A percentile compares a stretch with the other conserved stretches of the same genome.
Conservation (phyloP, 2,113 vertebrate species). For the Lonchura striata region DNA sequence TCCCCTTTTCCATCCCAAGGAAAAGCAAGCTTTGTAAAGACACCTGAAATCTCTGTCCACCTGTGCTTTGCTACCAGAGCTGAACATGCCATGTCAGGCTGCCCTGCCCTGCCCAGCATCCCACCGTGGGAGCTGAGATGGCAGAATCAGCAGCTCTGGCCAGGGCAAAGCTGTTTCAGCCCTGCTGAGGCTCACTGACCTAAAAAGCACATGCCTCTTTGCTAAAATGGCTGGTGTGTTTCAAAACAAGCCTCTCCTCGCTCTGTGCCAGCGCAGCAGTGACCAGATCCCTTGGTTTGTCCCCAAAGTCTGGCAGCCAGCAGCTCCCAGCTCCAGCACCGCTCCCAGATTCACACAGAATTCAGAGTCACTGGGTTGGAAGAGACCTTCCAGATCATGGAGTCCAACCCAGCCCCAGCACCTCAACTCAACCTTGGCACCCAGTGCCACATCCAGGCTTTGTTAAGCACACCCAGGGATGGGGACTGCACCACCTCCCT, state of each 20-base stretch:
- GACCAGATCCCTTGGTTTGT: not conserved
- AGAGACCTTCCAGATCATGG: not conserved
- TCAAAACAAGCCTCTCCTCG: not conserved
- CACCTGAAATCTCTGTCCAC: not conserved
- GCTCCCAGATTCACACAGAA: not conserved
- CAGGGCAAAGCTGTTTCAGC: not conserved
- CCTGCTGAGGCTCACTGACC: not conserved
- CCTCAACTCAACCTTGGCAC: not conserved
- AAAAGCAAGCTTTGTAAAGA: not conserved
- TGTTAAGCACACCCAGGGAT: not conserved
- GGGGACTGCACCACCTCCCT: not conserved
- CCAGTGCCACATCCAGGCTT: not conserved
- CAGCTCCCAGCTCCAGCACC: accelerated
- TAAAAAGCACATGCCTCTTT: accelerated
- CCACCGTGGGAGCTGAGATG: not conserved
- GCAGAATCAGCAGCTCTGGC: not conserved
- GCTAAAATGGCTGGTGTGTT: not conserved
- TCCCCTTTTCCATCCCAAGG: not conserved
- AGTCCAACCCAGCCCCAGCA: not conserved
- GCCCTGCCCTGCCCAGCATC: not conserved
- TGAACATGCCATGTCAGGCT: not conserved
- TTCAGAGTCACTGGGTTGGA: not conserved
- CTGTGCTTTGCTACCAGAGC: not conserved
- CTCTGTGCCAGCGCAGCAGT: not conserved
- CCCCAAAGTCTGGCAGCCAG: not conserved